Percentiles rank a stretch among this genome's conserved stretches.
phyloP scores from a whole-genome alignment of 2,113 vertebrate species.

The Alligator sinensis region DNA sequence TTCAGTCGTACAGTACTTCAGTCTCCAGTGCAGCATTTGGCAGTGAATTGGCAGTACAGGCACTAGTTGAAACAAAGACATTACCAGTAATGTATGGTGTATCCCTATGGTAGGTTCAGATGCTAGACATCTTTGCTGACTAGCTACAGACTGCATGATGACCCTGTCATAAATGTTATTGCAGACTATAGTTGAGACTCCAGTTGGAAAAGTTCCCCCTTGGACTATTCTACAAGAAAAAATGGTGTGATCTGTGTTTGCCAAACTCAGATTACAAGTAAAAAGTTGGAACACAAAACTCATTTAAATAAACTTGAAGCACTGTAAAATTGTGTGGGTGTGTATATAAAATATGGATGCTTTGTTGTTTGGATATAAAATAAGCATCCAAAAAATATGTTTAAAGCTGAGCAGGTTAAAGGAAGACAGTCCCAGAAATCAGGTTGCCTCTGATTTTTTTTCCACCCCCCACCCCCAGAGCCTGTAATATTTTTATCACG shows the following conservation, averaged over 20 bases:
- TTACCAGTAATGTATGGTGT: neutral
- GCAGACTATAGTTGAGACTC: neutral
- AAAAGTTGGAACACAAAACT: neutral
- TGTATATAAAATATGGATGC: neutral
- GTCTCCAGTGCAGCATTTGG: rapidly evolving
- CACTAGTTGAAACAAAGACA: neutral
- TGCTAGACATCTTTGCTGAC: rapidly evolving
- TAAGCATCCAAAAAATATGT: too few relatives aligned
- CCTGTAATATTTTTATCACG: too few relatives aligned
- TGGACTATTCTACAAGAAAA: neutral
- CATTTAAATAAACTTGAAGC: neutral
- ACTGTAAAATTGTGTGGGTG: neutral
- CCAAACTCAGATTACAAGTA: neutral
- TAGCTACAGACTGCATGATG: neutral
- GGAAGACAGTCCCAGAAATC: neutral
- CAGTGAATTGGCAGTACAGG: rapidly evolving
- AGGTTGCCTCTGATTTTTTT: neutral
- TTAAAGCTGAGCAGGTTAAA: rapidly evolving
- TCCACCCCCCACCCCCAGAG: neutral
- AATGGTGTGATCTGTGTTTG: neutral
- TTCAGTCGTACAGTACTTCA: neutral
- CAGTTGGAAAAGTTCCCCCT: neutral
- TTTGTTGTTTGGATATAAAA: neutral
- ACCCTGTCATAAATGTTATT: neutral
- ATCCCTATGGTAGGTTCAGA: rapidly evolving